A percentile compares a stretch with the other conserved stretches of the same genome.
Evolutionary conservation across 2,113 vertebrate genomes (phyloP).

Genomic region (Microtus richardsoni): DNA sequence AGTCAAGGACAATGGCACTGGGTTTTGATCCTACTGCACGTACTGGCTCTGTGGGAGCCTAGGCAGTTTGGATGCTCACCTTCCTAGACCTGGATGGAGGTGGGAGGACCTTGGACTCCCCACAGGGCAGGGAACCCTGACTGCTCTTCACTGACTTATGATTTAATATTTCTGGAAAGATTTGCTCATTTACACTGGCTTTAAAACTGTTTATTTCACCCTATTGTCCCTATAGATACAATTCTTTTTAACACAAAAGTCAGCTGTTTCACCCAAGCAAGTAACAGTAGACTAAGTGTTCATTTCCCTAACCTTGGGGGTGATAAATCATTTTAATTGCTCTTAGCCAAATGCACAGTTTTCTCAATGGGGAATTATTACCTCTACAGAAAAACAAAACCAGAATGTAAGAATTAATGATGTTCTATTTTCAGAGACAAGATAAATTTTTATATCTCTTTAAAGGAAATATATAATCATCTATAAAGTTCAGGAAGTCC

Average conservation of each 20-base stretch:
- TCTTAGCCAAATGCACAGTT: conserved; percentile 31
- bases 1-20: too few species aligned
- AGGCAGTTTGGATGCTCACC: too few species aligned
- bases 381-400: conserved; percentile 52
- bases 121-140: too few species aligned
- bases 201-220: conserved; percentile 51
- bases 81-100: too few species aligned
- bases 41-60: too few species aligned
- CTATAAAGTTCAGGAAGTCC: not conserved
- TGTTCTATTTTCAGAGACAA: conserved; percentile 55
- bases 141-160: not conserved
- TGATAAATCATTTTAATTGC: conserved; percentile 51
- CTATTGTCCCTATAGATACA: not conserved
- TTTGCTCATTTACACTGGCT: conserved; percentile 1
- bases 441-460: conserved; percentile 1
- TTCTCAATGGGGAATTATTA: conserved; percentile 24
- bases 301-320: not conserved
- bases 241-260: not conserved
- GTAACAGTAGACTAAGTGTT: not conserved
- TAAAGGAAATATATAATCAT: not conserved
- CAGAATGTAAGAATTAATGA: conserved; percentile 28
- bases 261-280: not conserved
- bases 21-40: too few species aligned
- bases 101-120: too few species aligned
- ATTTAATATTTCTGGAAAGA: conserved; percentile 6